Percentiles rank a stretch among this genome's conserved stretches.
Evolutionary conservation across 1,140 invertebrate genomes (phyloP).

Genomic region (Yoshiicerus persimilis): DNA sequence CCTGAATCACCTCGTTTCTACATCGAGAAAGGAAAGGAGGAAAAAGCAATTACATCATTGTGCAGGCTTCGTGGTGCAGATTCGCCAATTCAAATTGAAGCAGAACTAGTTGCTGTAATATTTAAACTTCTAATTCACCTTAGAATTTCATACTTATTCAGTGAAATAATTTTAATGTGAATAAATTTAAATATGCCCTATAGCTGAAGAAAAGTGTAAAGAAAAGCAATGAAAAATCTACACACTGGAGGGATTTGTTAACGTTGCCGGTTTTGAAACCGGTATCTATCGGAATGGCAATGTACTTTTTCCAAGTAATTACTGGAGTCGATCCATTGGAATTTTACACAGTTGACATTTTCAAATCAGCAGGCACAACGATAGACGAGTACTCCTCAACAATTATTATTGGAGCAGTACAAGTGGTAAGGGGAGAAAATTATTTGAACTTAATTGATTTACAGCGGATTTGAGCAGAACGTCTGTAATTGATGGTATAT

Average conservation of each 20-base stretch:
- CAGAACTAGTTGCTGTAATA: conserved; percentile 17
- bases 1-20: conserved; percentile 36
- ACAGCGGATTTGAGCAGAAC: not conserved
- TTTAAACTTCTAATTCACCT: not conserved
- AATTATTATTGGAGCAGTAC: conserved; percentile 55
- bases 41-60: not conserved
- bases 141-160: no score
- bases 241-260: not conserved
- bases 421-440: conserved; percentile 43
- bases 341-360: conserved; percentile 76
- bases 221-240: conserved; percentile 6
- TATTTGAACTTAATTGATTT: not conserved
- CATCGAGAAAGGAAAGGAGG: conserved; percentile 2
- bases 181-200: not conserved
- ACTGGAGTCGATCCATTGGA: conserved; percentile 69
- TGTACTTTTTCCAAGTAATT: conserved; percentile 58
- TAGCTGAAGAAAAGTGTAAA: not conserved
- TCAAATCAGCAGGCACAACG: conserved; percentile 55
- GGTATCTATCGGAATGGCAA: conserved; percentile 52
- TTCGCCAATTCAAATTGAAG: not conserved
- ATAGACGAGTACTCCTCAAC: conserved; percentile 51
- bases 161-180: no score
- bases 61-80: not conserved
- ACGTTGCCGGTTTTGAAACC: conserved; percentile 50
- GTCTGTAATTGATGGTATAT: no score